Percentiles rank a stretch among this genome's conserved stretches.
These are phyloP conservation scores for Drosophila sordidapex DNA, from an alignment of 2,888 invertebrate species.

Conservation along the genomic window DNA sequence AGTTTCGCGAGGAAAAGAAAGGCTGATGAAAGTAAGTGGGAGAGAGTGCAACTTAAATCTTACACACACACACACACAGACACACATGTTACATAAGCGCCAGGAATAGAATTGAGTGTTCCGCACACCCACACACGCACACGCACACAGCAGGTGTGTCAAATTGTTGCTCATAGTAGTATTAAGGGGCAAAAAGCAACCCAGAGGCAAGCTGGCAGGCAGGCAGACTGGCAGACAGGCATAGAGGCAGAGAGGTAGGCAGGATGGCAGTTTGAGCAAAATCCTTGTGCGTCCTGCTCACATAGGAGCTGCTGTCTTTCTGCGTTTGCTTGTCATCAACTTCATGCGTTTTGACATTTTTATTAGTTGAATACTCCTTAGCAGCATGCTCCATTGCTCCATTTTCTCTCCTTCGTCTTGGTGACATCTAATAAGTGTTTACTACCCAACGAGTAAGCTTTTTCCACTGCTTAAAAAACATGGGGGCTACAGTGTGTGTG, in stretches of 20 bases:
- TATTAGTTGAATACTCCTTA: conserved; percentile 80
- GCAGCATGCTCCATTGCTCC: conserved; percentile 78
- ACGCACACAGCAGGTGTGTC: conserved; percentile 70
- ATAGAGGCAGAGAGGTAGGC: not conserved
- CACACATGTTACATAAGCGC: conserved; percentile 1
- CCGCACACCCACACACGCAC: not conserved
- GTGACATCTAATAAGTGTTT: conserved; percentile 79
- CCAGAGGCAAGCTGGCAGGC: conserved; percentile 10
- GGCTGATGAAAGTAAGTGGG: not conserved
- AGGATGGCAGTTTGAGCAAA: conserved; percentile 7
- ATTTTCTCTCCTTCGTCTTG: conserved; percentile 26
- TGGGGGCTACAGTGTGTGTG: conserved; percentile 7
- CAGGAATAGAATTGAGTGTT: conserved; percentile 15
- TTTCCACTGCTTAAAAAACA: conserved; percentile 64
- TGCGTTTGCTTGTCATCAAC: conserved; percentile 79
- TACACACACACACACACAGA: conserved; percentile 25
- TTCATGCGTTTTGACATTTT: conserved; percentile 82
- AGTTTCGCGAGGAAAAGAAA: conserved; percentile 46
- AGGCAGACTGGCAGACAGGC: not conserved
- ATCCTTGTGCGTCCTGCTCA: conserved; percentile 23
- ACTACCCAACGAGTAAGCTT: conserved; percentile 62
- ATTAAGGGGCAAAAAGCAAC: conserved; percentile 41
- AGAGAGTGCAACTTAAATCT: conserved; percentile 33
- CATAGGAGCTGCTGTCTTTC: conserved; percentile 55
- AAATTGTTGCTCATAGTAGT: conserved; percentile 63